Conservation (phyloP, 37 sponge, comb jelly and placozoan genomes). For the Haliclona indistincta region DNA sequence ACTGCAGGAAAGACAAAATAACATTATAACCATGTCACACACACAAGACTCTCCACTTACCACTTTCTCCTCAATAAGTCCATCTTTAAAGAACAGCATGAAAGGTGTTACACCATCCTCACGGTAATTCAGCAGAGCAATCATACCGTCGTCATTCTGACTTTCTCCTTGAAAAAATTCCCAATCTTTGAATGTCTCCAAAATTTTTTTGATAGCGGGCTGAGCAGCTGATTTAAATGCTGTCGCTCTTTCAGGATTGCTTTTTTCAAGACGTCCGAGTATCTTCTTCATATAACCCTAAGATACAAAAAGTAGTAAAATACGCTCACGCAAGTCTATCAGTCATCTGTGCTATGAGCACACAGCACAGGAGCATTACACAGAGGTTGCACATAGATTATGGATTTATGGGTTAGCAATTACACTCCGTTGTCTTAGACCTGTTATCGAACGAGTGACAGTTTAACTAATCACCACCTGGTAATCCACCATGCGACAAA, state of each 20-base stretch:
- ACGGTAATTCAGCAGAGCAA: conserved; percentile 63
- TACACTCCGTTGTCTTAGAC: too few relatives aligned
- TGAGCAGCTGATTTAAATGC: conserved; percentile 55
- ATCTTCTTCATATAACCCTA: conserved; percentile 69
- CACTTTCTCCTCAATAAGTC: conserved; percentile 89
- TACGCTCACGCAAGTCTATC: not conserved
- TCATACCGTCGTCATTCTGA: conserved; percentile 56
- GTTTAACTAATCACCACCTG: too few relatives aligned
- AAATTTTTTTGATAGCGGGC: conserved; percentile 35
- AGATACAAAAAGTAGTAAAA: not conserved
- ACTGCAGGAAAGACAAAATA: too few relatives aligned
- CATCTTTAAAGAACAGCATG: conserved; percentile 84
- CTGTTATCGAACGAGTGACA: too few relatives aligned
- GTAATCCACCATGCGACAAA: too few relatives aligned
- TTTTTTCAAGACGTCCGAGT: conserved; percentile 36
- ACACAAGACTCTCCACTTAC: too few relatives aligned
- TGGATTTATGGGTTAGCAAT: too few relatives aligned
- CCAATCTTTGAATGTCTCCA: conserved; percentile 63
- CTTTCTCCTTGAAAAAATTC: conserved; percentile 83
- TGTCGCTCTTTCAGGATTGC: conserved; percentile 55
- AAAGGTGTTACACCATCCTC: conserved; percentile 85
- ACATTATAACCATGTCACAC: too few relatives aligned
- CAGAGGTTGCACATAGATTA: too few relatives aligned
- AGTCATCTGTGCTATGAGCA: too few relatives aligned
- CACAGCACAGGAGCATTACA: too few relatives aligned